Percentiles rank a stretch among this genome's conserved stretches.
These are phyloP conservation scores for Nomada flava DNA, from an alignment of 2,888 invertebrate species.

Conservation along the genomic window DNA sequence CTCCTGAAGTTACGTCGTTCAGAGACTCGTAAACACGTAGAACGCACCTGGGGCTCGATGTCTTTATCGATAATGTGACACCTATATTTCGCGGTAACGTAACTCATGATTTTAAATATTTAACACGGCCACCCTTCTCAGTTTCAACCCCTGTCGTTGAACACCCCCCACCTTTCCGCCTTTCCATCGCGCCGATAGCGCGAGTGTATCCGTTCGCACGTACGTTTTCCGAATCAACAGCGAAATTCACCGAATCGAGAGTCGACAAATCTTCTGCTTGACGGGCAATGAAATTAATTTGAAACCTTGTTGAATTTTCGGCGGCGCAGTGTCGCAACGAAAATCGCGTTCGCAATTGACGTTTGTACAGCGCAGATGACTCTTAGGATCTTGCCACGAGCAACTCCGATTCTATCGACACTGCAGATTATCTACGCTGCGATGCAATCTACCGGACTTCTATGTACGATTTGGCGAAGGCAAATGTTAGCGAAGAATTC, in stretches of 20 bases:
- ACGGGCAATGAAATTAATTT: slow-evolving; percentile 54
- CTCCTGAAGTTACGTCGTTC: slow-evolving; percentile 73
- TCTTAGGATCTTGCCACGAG: neutral
- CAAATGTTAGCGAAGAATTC: too few relatives aligned
- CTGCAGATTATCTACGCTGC: too few relatives aligned
- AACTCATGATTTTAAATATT: slow-evolving; percentile 77
- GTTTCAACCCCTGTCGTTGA: slow-evolving; percentile 24
- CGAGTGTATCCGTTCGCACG: slow-evolving; percentile 47
- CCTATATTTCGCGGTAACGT: slow-evolving; percentile 69
- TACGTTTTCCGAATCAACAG: slow-evolving; percentile 49
- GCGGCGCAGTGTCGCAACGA: neutral
- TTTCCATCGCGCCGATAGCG: slow-evolving; percentile 28
- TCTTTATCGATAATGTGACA: slow-evolving; percentile 79
- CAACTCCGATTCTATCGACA: too few relatives aligned
- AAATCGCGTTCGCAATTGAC: neutral
- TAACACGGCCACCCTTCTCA: slow-evolving; percentile 57
- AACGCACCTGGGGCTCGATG: slow-evolving; percentile 80
- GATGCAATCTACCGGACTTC: too few relatives aligned
- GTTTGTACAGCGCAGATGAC: neutral
- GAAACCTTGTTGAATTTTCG: slow-evolving; percentile 23
- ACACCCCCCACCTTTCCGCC: neutral
- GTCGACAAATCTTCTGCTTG: slow-evolving; percentile 45
- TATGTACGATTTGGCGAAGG: too few relatives aligned
- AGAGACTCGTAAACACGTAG: slow-evolving; percentile 81
- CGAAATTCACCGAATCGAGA: slow-evolving; percentile 49